phyloP scores from a whole-genome alignment of 2,888 invertebrate species.

The Ophion slaviceki region DNA sequence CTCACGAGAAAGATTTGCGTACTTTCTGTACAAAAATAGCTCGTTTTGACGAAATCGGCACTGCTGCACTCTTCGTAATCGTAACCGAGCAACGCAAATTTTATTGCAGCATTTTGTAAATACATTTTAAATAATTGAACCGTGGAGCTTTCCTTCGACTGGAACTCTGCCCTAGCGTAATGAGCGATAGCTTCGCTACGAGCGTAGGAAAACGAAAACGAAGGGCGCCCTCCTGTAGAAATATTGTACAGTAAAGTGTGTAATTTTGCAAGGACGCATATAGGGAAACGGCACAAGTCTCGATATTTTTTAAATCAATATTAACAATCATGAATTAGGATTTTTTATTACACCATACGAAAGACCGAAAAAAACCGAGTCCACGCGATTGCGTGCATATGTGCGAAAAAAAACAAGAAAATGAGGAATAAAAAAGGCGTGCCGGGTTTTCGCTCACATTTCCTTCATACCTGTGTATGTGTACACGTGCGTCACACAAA shows the following conservation, averaged over 20 bases:
- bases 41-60: no score
- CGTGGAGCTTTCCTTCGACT: not conserved
- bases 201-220: not conserved
- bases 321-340: constrained; percentile 3
- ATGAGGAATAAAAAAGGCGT: constrained; percentile 30
- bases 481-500: constrained; percentile 33
- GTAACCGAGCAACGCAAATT: not conserved
- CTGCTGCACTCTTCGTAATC: not conserved
- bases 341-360: not conserved
- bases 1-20: not conserved
- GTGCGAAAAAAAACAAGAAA: constrained; percentile 24
- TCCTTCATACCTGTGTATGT: constrained; percentile 12
- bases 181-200: not conserved
- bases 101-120: not conserved
- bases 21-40: not conserved
- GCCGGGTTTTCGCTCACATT: constrained; percentile 1
- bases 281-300: not conserved
- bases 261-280: not conserved
- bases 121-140: not conserved
- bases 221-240: not conserved
- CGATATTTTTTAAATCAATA: not conserved
- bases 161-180: not conserved
- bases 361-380: constrained; percentile 40
- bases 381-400: constrained; percentile 25
- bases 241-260: constrained; percentile 20